Evolutionary conservation across 2,113 vertebrate genomes (phyloP).

Genomic region (Salvelinus sp.): DNA sequence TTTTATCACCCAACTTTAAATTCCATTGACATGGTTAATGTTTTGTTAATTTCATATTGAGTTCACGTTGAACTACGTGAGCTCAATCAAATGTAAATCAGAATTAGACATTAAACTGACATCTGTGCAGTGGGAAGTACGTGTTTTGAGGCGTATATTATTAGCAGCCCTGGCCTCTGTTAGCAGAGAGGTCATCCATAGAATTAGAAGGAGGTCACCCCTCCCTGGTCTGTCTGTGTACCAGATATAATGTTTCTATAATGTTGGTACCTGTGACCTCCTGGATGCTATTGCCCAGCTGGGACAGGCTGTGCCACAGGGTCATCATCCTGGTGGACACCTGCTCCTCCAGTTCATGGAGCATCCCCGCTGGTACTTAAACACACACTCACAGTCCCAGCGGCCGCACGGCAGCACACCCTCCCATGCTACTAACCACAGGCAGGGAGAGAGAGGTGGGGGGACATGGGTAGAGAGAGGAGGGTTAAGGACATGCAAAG

Average conservation of each 20-base stretch:
- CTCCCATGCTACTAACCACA: constrained; percentile 17
- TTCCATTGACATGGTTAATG: too few relatives aligned
- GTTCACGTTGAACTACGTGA: too few relatives aligned
- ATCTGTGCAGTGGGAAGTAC: too few relatives aligned
- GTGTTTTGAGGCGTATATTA: neutral
- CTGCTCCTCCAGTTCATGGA: constrained; percentile 35
- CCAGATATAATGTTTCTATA: neutral
- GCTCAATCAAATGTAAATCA: too few relatives aligned
- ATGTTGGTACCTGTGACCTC: constrained; percentile 40
- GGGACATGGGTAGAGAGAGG: neutral
- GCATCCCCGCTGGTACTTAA: constrained; percentile 41
- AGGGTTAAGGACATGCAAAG: neutral
- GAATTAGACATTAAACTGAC: too few relatives aligned
- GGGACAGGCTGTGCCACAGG: constrained; percentile 11
- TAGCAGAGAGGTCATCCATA: neutral
- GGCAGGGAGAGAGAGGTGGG: neutral
- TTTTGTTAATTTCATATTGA: too few relatives aligned
- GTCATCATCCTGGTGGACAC: constrained; percentile 12
- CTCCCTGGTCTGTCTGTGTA: neutral
- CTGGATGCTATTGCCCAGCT: constrained; percentile 25
- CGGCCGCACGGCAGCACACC: constrained; percentile 28
- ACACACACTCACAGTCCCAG: constrained; percentile 55
- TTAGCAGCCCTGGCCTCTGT: neutral
- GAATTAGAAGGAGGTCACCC: neutral
- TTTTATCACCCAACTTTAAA: too few relatives aligned